Evolutionary conservation across 2,888 invertebrate genomes (phyloP), one percentile per base, ranked within the genome.

Genomic region (Rhagophthalmus giganteus): DNA sequence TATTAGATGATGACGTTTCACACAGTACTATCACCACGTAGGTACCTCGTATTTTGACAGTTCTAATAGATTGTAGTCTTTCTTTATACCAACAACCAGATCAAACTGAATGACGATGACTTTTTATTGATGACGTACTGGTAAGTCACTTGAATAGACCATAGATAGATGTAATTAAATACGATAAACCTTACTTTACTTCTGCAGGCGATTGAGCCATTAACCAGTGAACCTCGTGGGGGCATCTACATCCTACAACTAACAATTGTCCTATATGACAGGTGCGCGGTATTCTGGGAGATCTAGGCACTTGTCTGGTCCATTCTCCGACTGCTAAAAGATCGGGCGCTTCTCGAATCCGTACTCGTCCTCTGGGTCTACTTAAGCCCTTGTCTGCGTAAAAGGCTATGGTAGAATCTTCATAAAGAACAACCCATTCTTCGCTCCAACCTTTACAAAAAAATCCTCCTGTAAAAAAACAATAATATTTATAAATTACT

Each of bases 361-460:
- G 79, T 15, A 72, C 65, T 41, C 60, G 57, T 69, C 81, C 73
- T 74, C 78, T 58, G 70, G 78, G 63, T 69, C 76, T 52, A 68
- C 67, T 62, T 72, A 77, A 64, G 2, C 77, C 78, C 59, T 81
- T 79, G 63, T 81, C 87, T 73, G 89, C 88, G 72, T 85, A 91
- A 86, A 90, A 90, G n/a, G 88, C 86, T 77, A 92, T 81, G n/a
- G 88, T 88, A 7, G 89, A 89, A 73, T 91, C 90, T 63, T 88
- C 88, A 73, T 89, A 88, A 1, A 91, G 77, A 33, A 90, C 88
- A 56, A 90, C 85, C 87, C 88, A 91, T 70, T 90, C 89, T 70
- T 89, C 88, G 16, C 87, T 83, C 90, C 91, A 92, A 13, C 87
- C 83, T 66, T 82, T 85, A 79, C 87, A 89, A 62, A 91, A 78